These are phyloP conservation scores for Delphinus delphis DNA, from an alignment of 2,113 vertebrate genomes.

Conservation along the genomic window DNA sequence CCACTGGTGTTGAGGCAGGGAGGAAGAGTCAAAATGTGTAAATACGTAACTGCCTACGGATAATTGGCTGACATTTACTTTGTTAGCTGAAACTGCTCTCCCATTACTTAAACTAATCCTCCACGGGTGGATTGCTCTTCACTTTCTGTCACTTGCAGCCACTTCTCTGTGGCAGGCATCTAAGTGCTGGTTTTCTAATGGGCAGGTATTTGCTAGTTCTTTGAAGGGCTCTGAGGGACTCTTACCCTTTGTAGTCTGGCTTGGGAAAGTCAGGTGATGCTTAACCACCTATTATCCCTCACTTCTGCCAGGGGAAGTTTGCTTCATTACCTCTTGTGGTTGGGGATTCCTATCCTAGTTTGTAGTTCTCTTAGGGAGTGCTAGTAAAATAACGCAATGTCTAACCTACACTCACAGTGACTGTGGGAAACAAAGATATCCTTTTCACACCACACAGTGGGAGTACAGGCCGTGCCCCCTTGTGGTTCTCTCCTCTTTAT, in stretches of 20 bases:
- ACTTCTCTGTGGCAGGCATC: neutral
- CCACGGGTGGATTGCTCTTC: neutral
- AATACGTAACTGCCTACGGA: neutral
- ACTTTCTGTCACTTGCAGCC: neutral
- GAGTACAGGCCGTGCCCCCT: rapidly evolving
- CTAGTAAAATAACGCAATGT: neutral
- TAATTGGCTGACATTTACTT: neutral
- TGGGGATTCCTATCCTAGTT: neutral
- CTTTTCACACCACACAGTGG: neutral
- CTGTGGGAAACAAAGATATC: neutral
- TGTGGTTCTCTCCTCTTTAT: neutral
- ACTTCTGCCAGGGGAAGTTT: neutral
- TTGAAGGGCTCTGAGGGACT: too few relatives aligned
- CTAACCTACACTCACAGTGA: neutral
- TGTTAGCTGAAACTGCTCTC: neutral
- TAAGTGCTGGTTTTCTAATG: neutral
- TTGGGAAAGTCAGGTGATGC: neutral
- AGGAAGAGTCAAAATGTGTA: neutral
- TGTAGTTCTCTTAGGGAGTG: neutral
- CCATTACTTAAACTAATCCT: neutral
- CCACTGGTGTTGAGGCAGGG: neutral
- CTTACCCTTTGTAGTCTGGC: neutral
- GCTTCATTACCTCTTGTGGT: neutral
- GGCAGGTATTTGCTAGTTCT: neutral
- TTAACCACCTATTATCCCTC: neutral